These are phyloP conservation scores for Spheniscus mendiculus DNA, from an alignment of 2,113 vertebrate species.

Conservation along the genomic window DNA sequence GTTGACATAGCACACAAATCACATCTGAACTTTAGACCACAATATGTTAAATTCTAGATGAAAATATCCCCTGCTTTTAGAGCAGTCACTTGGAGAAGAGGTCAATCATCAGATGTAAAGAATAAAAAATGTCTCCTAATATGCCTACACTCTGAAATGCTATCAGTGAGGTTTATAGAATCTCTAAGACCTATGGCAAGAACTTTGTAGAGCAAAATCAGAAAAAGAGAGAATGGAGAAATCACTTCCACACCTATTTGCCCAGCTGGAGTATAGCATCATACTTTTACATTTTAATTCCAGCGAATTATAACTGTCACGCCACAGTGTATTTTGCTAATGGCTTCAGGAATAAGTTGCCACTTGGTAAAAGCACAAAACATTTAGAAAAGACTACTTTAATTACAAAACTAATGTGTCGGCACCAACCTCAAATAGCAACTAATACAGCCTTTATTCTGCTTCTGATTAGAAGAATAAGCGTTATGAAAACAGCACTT, in stretches of 20 bases:
- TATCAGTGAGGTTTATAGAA: neutral
- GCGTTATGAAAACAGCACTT: neutral
- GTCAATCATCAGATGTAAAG: neutral
- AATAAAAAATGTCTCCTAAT: neutral
- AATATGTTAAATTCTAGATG: neutral
- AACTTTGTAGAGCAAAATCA: neutral
- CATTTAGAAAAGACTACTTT: neutral
- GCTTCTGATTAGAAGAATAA: neutral
- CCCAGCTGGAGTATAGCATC: neutral
- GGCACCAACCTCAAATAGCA: neutral
- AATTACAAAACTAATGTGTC: neutral
- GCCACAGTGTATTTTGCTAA: neutral
- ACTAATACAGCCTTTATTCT: neutral
- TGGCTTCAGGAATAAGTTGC: neutral
- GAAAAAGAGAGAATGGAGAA: neutral
- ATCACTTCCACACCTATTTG: neutral
- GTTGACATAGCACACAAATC: neutral
- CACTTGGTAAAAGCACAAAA: neutral
- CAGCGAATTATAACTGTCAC: neutral
- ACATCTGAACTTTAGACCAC: neutral
- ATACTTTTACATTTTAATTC: neutral
- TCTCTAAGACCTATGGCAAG: neutral
- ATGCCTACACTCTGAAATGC: neutral
- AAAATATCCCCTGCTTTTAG: neutral
- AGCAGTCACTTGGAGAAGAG: neutral